These are phyloP conservation scores for Drosophila lacertosa DNA, from an alignment of 1,140 invertebrate species.

Conservation along the genomic window DNA sequence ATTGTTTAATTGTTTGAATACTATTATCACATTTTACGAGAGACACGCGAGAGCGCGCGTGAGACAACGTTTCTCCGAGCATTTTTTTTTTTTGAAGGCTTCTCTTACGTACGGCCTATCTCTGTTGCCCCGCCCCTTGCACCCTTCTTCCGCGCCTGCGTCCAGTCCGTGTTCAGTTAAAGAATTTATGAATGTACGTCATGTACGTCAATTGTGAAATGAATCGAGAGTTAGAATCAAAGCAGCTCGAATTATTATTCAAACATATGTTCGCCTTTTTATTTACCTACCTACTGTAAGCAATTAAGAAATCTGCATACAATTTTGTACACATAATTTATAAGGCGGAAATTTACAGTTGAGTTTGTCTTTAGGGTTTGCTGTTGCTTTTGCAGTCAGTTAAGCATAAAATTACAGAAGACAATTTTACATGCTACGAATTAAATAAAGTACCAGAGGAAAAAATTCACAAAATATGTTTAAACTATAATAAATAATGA, in stretches of 20 bases:
- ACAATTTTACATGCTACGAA: neutral
- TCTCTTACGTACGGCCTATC: constrained; percentile 20
- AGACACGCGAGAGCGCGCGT: constrained; percentile 3
- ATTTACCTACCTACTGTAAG: constrained; percentile 4
- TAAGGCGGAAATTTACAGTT: constrained; percentile 51
- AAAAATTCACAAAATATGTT: too few relatives aligned
- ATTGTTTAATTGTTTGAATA: constrained; percentile 78
- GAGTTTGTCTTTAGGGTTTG: constrained; percentile 1
- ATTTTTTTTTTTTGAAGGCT: neutral
- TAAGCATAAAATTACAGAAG: constrained; percentile 1
- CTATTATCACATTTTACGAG: constrained; percentile 70
- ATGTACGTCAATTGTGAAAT: constrained; percentile 39
- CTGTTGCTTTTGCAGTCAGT: constrained; percentile 7
- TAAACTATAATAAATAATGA: too few relatives aligned
- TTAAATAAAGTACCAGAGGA: too few relatives aligned
- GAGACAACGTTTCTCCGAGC: neutral
- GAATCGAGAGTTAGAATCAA: constrained; percentile 51
- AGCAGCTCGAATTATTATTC: constrained; percentile 54
- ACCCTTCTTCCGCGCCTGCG: neutral
- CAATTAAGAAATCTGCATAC: constrained; percentile 72
- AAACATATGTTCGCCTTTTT: constrained; percentile 56
- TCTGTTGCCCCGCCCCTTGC: neutral
- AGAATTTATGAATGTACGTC: constrained; percentile 51
- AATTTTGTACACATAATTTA: constrained; percentile 38
- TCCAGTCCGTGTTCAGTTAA: neutral